Evolutionary conservation across 1,140 invertebrate species (phyloP).

Genomic region (Zeugodacus cucurbitae): DNA sequence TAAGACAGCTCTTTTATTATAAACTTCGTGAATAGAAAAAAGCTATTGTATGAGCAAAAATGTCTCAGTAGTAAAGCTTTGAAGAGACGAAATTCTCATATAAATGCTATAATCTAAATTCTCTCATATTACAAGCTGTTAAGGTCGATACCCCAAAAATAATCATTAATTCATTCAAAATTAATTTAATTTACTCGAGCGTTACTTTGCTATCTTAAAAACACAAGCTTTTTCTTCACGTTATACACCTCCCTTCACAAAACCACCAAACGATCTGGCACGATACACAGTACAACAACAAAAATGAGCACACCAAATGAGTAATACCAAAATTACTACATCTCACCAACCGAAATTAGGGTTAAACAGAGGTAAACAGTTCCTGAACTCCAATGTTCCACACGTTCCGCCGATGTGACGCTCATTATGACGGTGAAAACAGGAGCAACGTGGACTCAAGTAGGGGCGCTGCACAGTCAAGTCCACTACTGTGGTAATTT

Average conservation of each 20-base stretch:
- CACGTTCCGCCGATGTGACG: slow-evolving; percentile 3
- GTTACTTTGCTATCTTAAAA: too few relatives aligned
- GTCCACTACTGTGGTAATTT: slow-evolving; percentile 41
- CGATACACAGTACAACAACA: neutral
- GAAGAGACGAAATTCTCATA: too few relatives aligned
- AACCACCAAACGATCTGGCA: neutral
- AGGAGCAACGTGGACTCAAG: neutral
- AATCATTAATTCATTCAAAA: too few relatives aligned
- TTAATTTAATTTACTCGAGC: too few relatives aligned
- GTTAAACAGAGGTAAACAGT: slow-evolving; percentile 43
- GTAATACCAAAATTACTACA: slow-evolving; percentile 19
- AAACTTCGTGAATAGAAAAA: too few relatives aligned
- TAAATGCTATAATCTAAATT: too few relatives aligned
- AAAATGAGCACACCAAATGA: neutral
- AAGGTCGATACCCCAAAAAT: too few relatives aligned
- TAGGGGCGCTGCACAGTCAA: neutral
- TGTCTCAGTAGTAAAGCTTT: too few relatives aligned
- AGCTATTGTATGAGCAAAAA: too few relatives aligned
- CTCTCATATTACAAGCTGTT: too few relatives aligned
- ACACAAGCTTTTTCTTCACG: neutral
- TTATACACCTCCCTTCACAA: neutral
- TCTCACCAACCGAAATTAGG: slow-evolving; percentile 31
- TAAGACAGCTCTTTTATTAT: too few relatives aligned
- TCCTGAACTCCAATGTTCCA: slow-evolving; percentile 2
- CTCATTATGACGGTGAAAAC: neutral